Conservation (phyloP, 2,797 vertebrate genomes). For the Holocentrus rufus region DNA sequence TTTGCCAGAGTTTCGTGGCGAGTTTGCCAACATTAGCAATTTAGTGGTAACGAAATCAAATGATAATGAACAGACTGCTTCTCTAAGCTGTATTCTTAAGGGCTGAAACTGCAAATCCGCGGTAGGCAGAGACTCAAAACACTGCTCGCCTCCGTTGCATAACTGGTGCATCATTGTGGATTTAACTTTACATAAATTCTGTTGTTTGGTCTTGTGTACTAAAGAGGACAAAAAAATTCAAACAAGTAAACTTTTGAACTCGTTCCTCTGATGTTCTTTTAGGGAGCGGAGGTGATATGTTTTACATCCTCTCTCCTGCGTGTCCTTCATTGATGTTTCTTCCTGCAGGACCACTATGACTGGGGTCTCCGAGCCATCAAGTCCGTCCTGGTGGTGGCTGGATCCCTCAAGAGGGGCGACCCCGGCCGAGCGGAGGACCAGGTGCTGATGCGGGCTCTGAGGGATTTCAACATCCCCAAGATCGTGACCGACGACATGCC, state of each 20-base stretch:
- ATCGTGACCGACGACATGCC: slow-evolving; percentile 93
- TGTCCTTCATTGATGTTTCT: neutral
- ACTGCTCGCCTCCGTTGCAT: slow-evolving; percentile 24
- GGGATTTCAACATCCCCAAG: slow-evolving; percentile 97
- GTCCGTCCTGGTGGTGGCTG: slow-evolving; percentile 94
- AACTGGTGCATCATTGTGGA: slow-evolving; percentile 33
- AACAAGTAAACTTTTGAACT: neutral
- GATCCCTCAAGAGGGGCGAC: slow-evolving; percentile 92
- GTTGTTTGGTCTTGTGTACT: slow-evolving; percentile 9
- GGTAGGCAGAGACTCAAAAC: slow-evolving; percentile 32
- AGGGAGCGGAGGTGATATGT: slow-evolving; percentile 12
- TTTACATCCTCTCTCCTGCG: neutral
- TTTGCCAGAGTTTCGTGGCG: slow-evolving; percentile 37
- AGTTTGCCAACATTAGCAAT: slow-evolving; percentile 48
- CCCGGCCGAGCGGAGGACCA: slow-evolving; percentile 91
- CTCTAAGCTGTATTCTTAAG: slow-evolving; percentile 50
- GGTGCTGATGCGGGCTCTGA: slow-evolving; percentile 93
- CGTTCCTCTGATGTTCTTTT: neutral
- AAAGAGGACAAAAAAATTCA: neutral
- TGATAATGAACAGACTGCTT: slow-evolving; percentile 60
- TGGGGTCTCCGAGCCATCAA: slow-evolving; percentile 98
- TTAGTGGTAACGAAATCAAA: slow-evolving; percentile 45
- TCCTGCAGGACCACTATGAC: slow-evolving; percentile 87
- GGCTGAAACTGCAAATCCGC: slow-evolving; percentile 57
- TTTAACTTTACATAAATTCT: slow-evolving; percentile 32